A percentile compares a stretch with the other conserved stretches of the same genome.
phyloP scores from a whole-genome alignment of 1,140 invertebrate species.

The Achroia grisella region DNA sequence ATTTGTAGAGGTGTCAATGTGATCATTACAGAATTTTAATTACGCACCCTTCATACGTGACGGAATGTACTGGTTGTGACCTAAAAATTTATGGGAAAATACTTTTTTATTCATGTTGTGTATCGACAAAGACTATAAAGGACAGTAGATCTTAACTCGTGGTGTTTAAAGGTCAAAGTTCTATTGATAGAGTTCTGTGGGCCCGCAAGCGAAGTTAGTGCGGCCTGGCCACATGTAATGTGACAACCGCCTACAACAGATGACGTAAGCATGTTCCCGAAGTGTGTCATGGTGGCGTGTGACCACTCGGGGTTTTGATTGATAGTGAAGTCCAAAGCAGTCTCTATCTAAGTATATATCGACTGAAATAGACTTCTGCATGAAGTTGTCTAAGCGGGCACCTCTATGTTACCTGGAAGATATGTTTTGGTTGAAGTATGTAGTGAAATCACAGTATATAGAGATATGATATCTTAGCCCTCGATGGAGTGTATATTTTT shows the following conservation, averaged over 20 bases:
- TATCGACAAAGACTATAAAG: slow-evolving; percentile 7
- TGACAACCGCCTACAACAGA: slow-evolving; percentile 46
- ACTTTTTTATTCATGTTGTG: slow-evolving; percentile 27
- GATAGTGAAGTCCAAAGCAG: slow-evolving; percentile 30
- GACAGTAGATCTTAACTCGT: slow-evolving; percentile 13
- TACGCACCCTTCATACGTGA: slow-evolving; percentile 50
- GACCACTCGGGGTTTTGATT: slow-evolving; percentile 22
- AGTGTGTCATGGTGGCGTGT: slow-evolving; percentile 35
- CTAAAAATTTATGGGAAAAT: slow-evolving; percentile 64
- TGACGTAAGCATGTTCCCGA: slow-evolving; percentile 37
- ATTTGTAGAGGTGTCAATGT: slow-evolving; percentile 34
- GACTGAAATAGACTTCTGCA: no score
- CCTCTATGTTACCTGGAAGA: no score
- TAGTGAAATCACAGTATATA: no score
- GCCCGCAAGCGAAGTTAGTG: not conserved
- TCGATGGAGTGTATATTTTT: no score
- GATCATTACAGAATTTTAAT: slow-evolving; percentile 64
- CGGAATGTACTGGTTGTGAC: slow-evolving; percentile 50
- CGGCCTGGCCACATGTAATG: slow-evolving; percentile 26
- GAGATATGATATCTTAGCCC: no score
- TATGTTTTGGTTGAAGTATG: no score
- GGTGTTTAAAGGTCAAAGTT: slow-evolving; percentile 21
- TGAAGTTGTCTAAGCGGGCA: no score
- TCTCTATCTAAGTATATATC: no score
- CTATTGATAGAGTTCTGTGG: not conserved